Evolutionary conservation across 2,888 invertebrate genomes (phyloP), one percentile per base, ranked within the genome.

Genomic region (Carabus problematicus): DNA sequence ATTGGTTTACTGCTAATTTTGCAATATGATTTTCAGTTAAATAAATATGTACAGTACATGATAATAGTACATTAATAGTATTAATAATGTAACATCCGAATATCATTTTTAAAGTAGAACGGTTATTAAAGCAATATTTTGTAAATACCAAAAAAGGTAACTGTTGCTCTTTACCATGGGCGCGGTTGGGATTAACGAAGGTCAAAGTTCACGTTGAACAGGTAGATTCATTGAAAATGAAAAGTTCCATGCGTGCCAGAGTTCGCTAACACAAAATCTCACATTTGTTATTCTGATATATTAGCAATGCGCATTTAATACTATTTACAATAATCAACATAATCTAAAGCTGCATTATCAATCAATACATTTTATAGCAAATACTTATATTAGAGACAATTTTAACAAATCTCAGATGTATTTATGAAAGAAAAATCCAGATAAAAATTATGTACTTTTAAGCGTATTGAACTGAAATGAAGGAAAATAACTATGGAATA

Each of bases 111-210:
- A 47, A 47, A 47, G 47, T 47, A 7, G 47, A 18, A 18, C 18
- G 29, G 52, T 39, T 40, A 39, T 52, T 62, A 18, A 18, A 62
- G 49, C 39, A 39, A 8, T 61, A 16, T 55, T 55, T 12, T 42
- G 16, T 11, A 47, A 40, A 11, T 2, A 39, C 9, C 12, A 40
- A 40, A 52, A 52, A 58, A 40, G 39, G 40, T 45, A 64, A 42
- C 43, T 64, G 64, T 55, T 64, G 55, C 64, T 64, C 19, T 8
- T 52, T 64, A 41, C 11, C 18, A 43, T 40, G 43, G 64, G 64
- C 42, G 64, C 55, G 64, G 64, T 42, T 42, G 18, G 42, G 55
- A 6, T 7, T 43, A 55, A 39, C 6, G 56, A 41, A 64, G 54
- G 64, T 64, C 54, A 55, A 54, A 64, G 64, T 54, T 64, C 55